phyloP scores from a whole-genome alignment of 1,140 invertebrate genomes.

The Frieseomelitta varia region DNA sequence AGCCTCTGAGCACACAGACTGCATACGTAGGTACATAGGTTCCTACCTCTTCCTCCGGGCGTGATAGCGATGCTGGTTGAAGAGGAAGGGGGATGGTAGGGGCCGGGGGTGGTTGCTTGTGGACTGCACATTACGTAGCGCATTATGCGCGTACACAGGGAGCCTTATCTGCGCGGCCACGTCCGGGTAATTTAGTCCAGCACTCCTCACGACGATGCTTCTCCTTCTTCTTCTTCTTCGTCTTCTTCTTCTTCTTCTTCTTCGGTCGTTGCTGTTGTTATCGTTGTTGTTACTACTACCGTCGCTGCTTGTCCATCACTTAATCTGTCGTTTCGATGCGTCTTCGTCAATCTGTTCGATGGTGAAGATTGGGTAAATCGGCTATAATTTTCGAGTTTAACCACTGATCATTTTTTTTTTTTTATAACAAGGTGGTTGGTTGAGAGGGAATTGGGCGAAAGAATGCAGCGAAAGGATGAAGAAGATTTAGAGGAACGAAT shows the following conservation, averaged over 20 bases:
- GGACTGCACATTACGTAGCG: constrained; percentile 70
- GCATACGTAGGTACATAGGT: constrained; percentile 72
- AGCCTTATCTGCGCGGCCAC: constrained; percentile 71
- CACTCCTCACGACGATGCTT: constrained; percentile 62
- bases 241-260: background rate
- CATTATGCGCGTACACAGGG: constrained; percentile 73
- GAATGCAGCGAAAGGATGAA: too few relatives aligned
- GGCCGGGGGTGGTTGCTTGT: constrained; percentile 58
- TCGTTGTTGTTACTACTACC: background rate
- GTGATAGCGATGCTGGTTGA: constrained; percentile 43
- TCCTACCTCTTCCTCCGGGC: constrained; percentile 65
- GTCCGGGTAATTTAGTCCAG: constrained; percentile 72
- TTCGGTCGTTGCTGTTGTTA: background rate
- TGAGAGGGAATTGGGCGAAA: too few relatives aligned
- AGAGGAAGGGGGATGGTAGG: constrained; percentile 7
- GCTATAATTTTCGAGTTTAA: too few relatives aligned
- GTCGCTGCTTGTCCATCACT: constrained; percentile 30
- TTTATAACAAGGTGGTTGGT: too few relatives aligned
- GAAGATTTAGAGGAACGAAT: too few relatives aligned
- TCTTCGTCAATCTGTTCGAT: background rate
- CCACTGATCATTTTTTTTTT: too few relatives aligned
- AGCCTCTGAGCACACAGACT: constrained; percentile 74
- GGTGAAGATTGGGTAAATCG: background rate
- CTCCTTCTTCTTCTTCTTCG: constrained; percentile 24
- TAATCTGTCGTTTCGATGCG: constrained; percentile 13